Conservation (phyloP, 2,797 vertebrate species). For the Somateria mollissima region DNA sequence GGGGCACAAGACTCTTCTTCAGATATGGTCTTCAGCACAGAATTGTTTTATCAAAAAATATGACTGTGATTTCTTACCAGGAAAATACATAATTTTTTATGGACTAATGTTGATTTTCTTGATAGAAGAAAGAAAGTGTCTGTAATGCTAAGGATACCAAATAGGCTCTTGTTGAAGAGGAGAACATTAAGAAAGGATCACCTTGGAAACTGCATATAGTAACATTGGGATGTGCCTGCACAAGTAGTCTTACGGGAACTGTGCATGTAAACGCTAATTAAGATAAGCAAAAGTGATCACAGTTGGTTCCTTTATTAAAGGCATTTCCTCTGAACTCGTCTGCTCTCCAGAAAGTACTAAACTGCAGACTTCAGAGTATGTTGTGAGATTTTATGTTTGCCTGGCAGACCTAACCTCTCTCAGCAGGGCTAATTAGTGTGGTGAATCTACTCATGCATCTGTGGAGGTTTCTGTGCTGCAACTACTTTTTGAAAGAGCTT, state of each 20-base stretch:
- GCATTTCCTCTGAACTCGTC: neutral
- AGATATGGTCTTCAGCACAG: neutral
- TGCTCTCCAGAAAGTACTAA: neutral
- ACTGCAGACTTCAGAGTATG: neutral
- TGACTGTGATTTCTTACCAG: neutral
- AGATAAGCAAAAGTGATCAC: neutral
- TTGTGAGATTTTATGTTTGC: neutral
- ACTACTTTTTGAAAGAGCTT: neutral
- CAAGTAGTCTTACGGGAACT: neutral
- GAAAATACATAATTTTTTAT: neutral
- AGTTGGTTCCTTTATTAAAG: neutral
- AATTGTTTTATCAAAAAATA: neutral
- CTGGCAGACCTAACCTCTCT: neutral
- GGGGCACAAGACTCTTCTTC: neutral
- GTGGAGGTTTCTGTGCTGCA: neutral
- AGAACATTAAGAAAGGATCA: neutral
- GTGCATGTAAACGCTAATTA: neutral
- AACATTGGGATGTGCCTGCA: fast-evolving
- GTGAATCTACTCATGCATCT: neutral
- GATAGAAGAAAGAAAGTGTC: neutral
- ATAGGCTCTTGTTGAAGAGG: neutral
- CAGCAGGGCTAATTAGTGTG: neutral
- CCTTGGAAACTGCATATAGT: neutral
- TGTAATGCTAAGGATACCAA: neutral
- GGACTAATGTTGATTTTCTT: neutral